Base-by-base conservation (phyloP, 1,140 invertebrate genomes). In the Lucilia cuprina region DNA sequence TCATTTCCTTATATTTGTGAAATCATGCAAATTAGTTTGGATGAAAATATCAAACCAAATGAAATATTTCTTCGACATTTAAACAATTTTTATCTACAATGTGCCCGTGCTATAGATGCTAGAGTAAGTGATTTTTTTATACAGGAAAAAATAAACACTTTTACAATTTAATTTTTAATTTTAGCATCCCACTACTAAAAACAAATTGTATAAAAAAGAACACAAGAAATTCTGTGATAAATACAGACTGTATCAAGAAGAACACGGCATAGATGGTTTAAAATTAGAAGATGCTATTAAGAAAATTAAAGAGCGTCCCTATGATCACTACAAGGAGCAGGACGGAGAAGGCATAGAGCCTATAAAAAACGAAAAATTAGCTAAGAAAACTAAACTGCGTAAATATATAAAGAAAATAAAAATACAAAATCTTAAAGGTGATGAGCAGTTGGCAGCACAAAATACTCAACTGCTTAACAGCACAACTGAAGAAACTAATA, bases 1-100 rank as follows among this genome's bases (percentile, higher is more conserved):
- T 92, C 96, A 77, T 96, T 96, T 88, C 83, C 87, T 0, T 96
- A 95, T 88, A 90, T 96, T 25, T 87, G 94, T 7, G 93, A 93
- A 86, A 90, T 97, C 30, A 93, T 97, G 92, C 91, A 95, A 85
- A 88, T 93, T 74, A 93, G 94, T 82, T 92, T 92, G 75, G 87
- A 91, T 83, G 93, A 94, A 87, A 90, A 93, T 84, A 90, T 97
- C 0, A 90, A 91, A 86, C 93, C 94, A 0, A 94, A 94, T 84
- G 87, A 92, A 83, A 82, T 91, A 13, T 94, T 94, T 78, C 87
- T 95, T 0, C 88, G 93, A 65, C 92, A 92, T 86, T 87, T 96
- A 50, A 91, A 93, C 30, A 88, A 92, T 74, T 94, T 94, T 86
- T 91, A 92, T 84, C 87, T 89, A 85, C 86, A 91, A 55, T 88